Evolutionary conservation across 2,797 vertebrate species (phyloP).

Genomic region (Tiaroga cobitis): DNA sequence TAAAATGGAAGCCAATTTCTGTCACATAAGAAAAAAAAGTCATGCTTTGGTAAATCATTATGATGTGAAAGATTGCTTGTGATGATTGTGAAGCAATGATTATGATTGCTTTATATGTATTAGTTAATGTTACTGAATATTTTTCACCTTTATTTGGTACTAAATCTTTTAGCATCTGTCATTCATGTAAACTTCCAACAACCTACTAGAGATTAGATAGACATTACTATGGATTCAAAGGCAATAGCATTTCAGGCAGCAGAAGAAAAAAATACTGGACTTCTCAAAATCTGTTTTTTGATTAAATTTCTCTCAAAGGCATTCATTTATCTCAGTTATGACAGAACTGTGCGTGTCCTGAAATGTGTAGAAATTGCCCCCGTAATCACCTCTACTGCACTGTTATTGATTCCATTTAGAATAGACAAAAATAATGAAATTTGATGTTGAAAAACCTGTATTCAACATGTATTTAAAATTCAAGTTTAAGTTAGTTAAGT

Average conservation of each 20-base stretch:
- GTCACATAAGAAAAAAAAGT: background rate
- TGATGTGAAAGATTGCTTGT: background rate
- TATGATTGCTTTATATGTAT: background rate
- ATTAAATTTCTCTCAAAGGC: background rate
- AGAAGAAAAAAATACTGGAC: background rate
- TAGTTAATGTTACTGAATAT: background rate
- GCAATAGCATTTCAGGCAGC: background rate
- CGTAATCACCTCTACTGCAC: background rate
- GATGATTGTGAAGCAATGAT: no score
- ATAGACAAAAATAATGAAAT: no score
- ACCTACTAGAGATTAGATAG: background rate
- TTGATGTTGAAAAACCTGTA: background rate
- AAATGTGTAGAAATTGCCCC: background rate
- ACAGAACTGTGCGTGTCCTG: background rate
- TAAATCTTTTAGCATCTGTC: background rate
- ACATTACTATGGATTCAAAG: conserved; percentile 1
- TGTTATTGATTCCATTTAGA: no score
- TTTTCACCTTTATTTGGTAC: background rate
- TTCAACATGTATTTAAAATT: background rate
- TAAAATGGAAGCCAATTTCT: background rate
- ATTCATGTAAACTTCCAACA: background rate
- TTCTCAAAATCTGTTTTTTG: background rate
- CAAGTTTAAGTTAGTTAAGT: no score
- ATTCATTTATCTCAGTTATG: background rate
- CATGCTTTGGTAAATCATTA: background rate